Evolutionary conservation across 2,888 invertebrate species (phyloP), one percentile per base, ranked within the genome.

Genomic region (Drosophila merina): DNA sequence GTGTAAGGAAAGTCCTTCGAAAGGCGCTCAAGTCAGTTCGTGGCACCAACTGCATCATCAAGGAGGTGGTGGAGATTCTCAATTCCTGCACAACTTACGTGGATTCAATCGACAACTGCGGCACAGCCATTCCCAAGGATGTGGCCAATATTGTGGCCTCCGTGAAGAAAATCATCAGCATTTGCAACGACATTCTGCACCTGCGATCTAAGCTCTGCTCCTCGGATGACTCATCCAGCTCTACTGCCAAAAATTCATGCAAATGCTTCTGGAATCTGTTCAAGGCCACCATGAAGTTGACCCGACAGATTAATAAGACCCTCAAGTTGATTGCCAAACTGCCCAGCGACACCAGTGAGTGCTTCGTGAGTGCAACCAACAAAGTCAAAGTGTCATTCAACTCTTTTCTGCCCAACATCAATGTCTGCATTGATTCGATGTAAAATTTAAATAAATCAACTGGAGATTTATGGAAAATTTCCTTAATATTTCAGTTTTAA

Each of bases 71-170:
- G 3, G 45, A 10, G 0, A 49, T 82, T 0, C 10, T 85, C 10
- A 31, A 2, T 1, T 74, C 79, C 8, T 47, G 64, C 47, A 81
- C 79, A 12, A 6, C 14, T 5, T 79, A 81, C 40, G 66, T 85
- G 31, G 85, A 79, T 50, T 56, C 62, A 0, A 47, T 85, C 6
- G 82, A 82, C 14, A 1, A 20, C 20, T 79, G 79, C 49, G 60
- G 79, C 30, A 63, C 59, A 0, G 63, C 55, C 2, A 51, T 85
- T 20, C 82, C 79, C 63, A 79, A 85, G 60, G 86, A 85, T 67
- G 79, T 79, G 40, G 57, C 55, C 9, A 71, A 62, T 10, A 71
- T 79, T 58, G 66, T 85, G 31, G 12, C 30, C 5, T 67, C 66
- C 1, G 74, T 71, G 25, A 82, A 82, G 45, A 0, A 57, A 4